Percentiles rank a stretch among this genome's conserved stretches.
phyloP scores from a whole-genome alignment of 2,797 vertebrate species.

The Dryobates pubescens region DNA sequence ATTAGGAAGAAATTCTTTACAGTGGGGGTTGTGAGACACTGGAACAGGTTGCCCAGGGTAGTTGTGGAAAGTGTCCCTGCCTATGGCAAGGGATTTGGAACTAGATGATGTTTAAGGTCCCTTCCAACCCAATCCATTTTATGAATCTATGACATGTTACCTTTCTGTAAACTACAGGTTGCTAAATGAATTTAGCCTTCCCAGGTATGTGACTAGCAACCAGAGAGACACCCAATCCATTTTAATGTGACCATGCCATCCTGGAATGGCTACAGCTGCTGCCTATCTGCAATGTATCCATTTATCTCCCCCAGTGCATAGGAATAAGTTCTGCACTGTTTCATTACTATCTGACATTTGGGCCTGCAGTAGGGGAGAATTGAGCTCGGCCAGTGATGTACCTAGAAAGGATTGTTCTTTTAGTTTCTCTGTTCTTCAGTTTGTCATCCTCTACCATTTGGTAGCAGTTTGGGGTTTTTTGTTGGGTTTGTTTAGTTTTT shows the following conservation, averaged over 20 bases:
- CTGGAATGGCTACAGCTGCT: neutral
- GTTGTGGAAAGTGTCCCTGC: too few relatives aligned
- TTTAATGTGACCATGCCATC: neutral
- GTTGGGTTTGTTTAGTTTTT: neutral
- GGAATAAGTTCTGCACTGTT: neutral
- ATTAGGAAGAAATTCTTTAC: too few relatives aligned
- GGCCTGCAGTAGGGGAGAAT: neutral
- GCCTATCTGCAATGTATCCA: neutral
- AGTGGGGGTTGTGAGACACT: too few relatives aligned
- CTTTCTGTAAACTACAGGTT: neutral
- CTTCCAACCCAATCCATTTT: too few relatives aligned
- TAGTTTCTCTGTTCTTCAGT: neutral
- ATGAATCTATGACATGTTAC: neutral
- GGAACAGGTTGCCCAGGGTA: too few relatives aligned
- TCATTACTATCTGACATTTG: neutral
- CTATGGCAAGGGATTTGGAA: too few relatives aligned
- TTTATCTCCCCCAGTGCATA: neutral
- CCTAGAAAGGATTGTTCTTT: neutral
- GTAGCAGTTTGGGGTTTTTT: neutral
- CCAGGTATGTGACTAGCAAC: neutral
- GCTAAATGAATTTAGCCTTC: neutral
- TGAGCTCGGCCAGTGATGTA: neutral
- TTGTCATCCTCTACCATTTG: neutral
- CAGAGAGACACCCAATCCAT: neutral
- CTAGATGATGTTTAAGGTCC: too few relatives aligned